Base-by-base conservation (phyloP, 1,140 invertebrate genomes). In the Tetragnatha versicolor region DNA sequence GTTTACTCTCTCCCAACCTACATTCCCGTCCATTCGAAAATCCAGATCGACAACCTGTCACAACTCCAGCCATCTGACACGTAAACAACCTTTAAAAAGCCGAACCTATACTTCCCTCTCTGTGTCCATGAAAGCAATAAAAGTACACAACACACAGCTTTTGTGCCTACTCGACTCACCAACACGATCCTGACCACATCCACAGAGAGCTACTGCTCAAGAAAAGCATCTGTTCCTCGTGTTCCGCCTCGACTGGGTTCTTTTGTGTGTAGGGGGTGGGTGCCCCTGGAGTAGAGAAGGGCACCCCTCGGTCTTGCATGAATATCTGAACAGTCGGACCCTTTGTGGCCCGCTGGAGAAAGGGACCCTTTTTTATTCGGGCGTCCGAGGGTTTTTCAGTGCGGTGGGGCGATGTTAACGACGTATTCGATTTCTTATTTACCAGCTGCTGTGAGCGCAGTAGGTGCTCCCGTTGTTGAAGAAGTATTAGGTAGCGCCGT, bases 361-460 rank as follows among this genome's bases (percentile, higher is more conserved):
- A 33, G 55, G 55, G 20, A n/a, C 31, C 9, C 55, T 47, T 47
- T 47, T 47, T 47, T 47, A n/a, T 22, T 51, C 12, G 12, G 17
- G 25, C 27, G 35, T 31, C 20, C 7, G 51, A 60, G 14, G 33
- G n/a, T 55, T 73, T 73, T 72, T 73, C 55, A 73, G 42, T 60
- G 39, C 69, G 17, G n/a, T 39, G 17, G 20, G 29, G 22, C 47
- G 69, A 58, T 55, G 69, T 58, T 73, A 73, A 73, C 69, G 53
- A 73, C 29, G 55, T 45, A 60, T 73, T 73, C 69, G 69, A 73
- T 73, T 73, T 73, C 69, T 73, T 73, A 73, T 73, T 73, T 73
- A 73, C 69, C 69, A 73, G 20, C 69, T 73, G 69, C 35, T 53
- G 47, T 35, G 68, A 17, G 31, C 51, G 35, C 68, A 17, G 12